These are phyloP conservation scores for Phocoena phocoena DNA, from an alignment of 2,113 vertebrate species.

Conservation along the genomic window DNA sequence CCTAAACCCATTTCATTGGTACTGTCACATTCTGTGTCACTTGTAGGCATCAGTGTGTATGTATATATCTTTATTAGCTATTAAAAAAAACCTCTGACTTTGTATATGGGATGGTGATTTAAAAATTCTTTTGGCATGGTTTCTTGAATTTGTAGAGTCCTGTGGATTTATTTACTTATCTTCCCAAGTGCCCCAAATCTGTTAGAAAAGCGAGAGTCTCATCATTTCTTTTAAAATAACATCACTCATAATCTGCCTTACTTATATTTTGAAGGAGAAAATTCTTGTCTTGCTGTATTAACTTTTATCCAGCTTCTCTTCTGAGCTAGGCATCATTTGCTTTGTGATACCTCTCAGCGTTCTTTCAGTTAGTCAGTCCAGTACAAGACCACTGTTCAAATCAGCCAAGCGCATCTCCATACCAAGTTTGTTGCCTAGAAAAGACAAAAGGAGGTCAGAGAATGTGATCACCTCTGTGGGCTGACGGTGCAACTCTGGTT, in stretches of 20 bases:
- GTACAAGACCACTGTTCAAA: background rate
- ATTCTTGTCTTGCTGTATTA: background rate
- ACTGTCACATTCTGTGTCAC: background rate
- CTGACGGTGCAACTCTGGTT: background rate
- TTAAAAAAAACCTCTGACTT: background rate
- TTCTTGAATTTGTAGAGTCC: background rate
- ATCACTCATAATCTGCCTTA: background rate
- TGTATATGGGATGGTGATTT: background rate
- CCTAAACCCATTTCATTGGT: background rate
- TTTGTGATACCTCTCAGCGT: background rate
- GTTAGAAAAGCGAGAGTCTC: background rate
- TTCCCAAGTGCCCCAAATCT: background rate
- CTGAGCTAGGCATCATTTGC: background rate
- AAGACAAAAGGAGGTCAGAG: background rate
- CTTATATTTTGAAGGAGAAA: constrained; percentile 13
- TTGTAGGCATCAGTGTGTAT: background rate
- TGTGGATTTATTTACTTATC: background rate
- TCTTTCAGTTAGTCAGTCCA: background rate
- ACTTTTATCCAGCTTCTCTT: background rate
- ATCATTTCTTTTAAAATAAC: constrained; percentile 27
- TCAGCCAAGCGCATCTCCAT: background rate
- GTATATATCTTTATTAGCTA: background rate
- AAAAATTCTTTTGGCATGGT: background rate
- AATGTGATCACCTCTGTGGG: background rate
- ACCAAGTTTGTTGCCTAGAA: background rate